A percentile compares a stretch with the other conserved stretches of the same genome.
Evolutionary conservation across 2,888 invertebrate genomes (phyloP).

Genomic region (Acrobasis consociella): DNA sequence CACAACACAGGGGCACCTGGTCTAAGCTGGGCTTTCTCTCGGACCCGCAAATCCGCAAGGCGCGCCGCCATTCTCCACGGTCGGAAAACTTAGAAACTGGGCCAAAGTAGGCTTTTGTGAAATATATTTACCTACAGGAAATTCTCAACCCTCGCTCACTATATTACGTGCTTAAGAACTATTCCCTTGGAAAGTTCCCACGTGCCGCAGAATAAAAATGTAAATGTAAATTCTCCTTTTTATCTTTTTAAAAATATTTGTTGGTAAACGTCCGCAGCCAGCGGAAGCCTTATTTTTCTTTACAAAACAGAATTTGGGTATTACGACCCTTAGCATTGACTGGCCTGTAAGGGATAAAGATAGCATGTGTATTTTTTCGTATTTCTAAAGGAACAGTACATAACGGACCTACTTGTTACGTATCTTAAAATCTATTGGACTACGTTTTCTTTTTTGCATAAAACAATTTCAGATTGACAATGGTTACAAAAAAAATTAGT

Average conservation of each 20-base stretch:
- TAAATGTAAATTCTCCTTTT: conserved; percentile 49
- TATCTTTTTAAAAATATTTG: conserved; percentile 38
- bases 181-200: conserved; percentile 58
- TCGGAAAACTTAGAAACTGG: conserved; percentile 77
- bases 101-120: conserved; percentile 77
- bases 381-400: no score
- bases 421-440: no score
- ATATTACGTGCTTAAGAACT: conserved; percentile 74
- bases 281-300: background rate
- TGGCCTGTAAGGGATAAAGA: no score
- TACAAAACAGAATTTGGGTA: background rate
- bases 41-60: conserved; percentile 68
- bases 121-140: conserved; percentile 62
- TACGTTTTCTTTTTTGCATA: no score
- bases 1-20: conserved; percentile 28
- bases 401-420: no score
- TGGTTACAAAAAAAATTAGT: no score
- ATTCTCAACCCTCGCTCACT: conserved; percentile 58
- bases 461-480: no score
- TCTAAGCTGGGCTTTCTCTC: conserved; percentile 50
- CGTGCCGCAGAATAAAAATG: conserved; percentile 64
- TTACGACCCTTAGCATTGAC: no score
- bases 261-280: conserved; percentile 1
- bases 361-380: no score
- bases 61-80: conserved; percentile 73